Evolutionary conservation across 92 coral and sea anemone genomes (phyloP).

Genomic region (Bergia puertoricense): DNA sequence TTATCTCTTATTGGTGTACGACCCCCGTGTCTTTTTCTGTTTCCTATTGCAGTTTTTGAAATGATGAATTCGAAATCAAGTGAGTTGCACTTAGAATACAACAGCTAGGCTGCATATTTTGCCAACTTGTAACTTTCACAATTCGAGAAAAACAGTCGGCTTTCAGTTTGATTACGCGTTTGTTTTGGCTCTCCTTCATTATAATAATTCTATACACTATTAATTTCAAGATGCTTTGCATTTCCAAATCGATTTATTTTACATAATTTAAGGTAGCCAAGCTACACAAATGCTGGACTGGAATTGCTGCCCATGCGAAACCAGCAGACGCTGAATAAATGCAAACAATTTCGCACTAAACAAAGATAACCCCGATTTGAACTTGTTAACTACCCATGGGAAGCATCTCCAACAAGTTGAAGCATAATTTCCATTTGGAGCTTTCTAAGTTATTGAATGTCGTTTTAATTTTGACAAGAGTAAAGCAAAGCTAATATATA

Average conservation of each 20-base stretch:
- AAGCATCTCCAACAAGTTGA: background rate
- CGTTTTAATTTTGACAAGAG: background rate
- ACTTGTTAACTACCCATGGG: background rate
- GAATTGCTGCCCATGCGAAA: constrained; percentile 23
- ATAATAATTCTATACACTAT: too few relatives aligned
- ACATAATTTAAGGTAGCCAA: constrained; percentile 13
- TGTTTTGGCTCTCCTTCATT: background rate
- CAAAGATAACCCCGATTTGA: background rate
- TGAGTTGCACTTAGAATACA: background rate
- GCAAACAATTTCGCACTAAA: background rate
- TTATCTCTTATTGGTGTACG: background rate
- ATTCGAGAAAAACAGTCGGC: background rate
- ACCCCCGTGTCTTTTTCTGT: background rate
- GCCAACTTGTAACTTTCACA: background rate
- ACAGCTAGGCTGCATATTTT: background rate
- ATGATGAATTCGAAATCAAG: background rate
- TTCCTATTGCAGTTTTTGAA: background rate
- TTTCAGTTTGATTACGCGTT: background rate
- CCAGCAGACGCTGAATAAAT: background rate
- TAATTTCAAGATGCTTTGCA: background rate
- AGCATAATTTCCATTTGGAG: too few relatives aligned
- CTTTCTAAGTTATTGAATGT: constrained; percentile 18
- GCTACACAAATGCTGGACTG: background rate
- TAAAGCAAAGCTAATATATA: constrained; percentile 18
- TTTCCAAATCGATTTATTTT: background rate